These are phyloP conservation scores for Drosophila chauvacae DNA, from an alignment of 1,140 invertebrate species.

Conservation along the genomic window DNA sequence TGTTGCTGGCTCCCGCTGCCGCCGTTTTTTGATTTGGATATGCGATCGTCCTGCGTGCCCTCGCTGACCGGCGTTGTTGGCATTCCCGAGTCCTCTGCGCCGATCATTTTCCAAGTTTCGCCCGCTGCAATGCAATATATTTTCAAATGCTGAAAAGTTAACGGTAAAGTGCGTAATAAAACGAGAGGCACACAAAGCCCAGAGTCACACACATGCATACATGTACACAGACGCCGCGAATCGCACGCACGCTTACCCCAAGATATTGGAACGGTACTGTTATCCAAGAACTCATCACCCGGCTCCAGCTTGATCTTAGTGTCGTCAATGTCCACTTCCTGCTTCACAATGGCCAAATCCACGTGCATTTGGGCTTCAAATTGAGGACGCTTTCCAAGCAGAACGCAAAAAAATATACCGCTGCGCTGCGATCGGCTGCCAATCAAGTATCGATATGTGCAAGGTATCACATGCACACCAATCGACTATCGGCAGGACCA, in stretches of 20 bases:
- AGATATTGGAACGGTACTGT: slow-evolving; percentile 9
- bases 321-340: slow-evolving; percentile 56
- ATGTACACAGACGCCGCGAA: slow-evolving; percentile 11
- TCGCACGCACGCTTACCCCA: slow-evolving; percentile 53
- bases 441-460: slow-evolving; percentile 36
- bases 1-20: slow-evolving; percentile 52
- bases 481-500: slow-evolving; percentile 13
- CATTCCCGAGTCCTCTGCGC: slow-evolving; percentile 56
- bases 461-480: background rate
- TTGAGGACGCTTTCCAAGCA: slow-evolving; percentile 26
- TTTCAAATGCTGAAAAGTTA: slow-evolving; percentile 23
- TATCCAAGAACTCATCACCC: slow-evolving; percentile 23
- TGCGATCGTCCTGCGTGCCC: slow-evolving; percentile 52
- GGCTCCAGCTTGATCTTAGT: slow-evolving; percentile 58
- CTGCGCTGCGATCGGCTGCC: slow-evolving; percentile 61
- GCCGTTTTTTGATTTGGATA: slow-evolving; percentile 42
- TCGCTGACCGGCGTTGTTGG: slow-evolving; percentile 53
- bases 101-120: slow-evolving; percentile 27
- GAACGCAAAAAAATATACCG: slow-evolving; percentile 63
- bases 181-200: background rate
- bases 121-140: slow-evolving; percentile 28
- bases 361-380: slow-evolving; percentile 33
- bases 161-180: slow-evolving; percentile 68
- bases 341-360: slow-evolving; percentile 32
- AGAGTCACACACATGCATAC: slow-evolving; percentile 19